Evolutionary conservation across 2,888 invertebrate genomes (phyloP), one percentile per base, ranked within the genome.

Genomic region (Chrysolina americana): DNA sequence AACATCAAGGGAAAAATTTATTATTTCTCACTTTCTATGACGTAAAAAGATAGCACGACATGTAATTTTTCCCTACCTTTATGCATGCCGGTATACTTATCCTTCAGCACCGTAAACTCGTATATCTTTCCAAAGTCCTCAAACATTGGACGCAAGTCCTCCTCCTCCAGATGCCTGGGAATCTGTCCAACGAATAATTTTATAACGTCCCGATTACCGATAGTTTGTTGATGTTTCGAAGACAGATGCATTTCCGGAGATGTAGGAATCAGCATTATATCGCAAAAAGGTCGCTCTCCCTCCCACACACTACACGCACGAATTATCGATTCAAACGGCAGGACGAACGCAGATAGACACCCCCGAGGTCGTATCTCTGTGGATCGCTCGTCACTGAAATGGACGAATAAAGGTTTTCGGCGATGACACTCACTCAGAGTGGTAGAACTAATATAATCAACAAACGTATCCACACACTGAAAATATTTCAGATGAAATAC

Each of bases 171-270:
- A 87, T 96, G 96, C 73, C 97, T 90, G 23, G 97, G 97, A 81
- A 98, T 98, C 89, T 98, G 96, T 19, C 97, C 97, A 71, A 98
- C 95, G 89, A 97, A 97, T 74, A 97, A 91, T 88, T 97, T 97
- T 79, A 97, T 91, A 70, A 92, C 92, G 72, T 89, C 89, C 68
- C 89, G 83, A 79, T 79, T 83, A 28, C 82, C 80, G 47, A 73
- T 77, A 50, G 63, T 64, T 10, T 77, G 74, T 70, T 73, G 74
- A 21, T 77, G 68, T 13, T 76, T 72, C 15, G 59, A 68, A n/a
- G 59, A 48, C 11, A 56, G 78, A 79, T 86, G 82, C 85, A 86
- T 85, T 68, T 83, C 80, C 56, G 87, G 86, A 41, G 88, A 86
- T 64, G 86, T 87, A 76, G 88, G 88, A 80, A 88, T 88, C 81